Base-by-base conservation (phyloP, 2,888 invertebrate species). In the Drosophila pseudotakahashii region DNA sequence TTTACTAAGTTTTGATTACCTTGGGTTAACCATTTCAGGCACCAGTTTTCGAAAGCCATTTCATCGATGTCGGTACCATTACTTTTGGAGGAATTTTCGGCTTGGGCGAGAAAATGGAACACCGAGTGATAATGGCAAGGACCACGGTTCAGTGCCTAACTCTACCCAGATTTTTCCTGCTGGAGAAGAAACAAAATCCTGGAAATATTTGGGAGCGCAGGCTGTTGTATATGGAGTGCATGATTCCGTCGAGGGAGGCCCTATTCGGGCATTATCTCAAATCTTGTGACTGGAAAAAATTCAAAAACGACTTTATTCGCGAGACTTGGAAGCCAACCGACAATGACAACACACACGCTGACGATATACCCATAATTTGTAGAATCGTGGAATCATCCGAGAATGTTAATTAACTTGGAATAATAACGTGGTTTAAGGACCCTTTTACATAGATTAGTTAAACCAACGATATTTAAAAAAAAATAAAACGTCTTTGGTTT, bases 151-250 rank as follows among this genome's bases (percentile, higher is more conserved):
- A 94, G 76, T 96, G 96, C 77, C 92, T 96, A 84, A 90, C 95
- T 39, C 90, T 96, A 62, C 96, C 96, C 0, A 93, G 94, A 70
- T 94, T 94, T 81, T 96, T 95, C 94, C 91, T 96, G 16, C 87
- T 94, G 41, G 94, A 95, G 77, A 94, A 83, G 16, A 70, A 83
- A 6, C 91, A 91, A 76, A 92, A 92, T 72, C 90, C 90, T 0
- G 92, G 90, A 11, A 91, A 92, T 66, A 80, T 92, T 19, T 92
- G 92, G 92, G 91, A 91, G 52, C 79, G 91, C 5, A 80, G 90
- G 54, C 68, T 84, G 16, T 88, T 91, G 57, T 90, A 90, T 54
- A 59, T 92, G 13, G 78, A 91, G 19, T 77, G 87, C 7, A 89
- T 89, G 2, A 89, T 92, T 59, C 92, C 92, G 6, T 89, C 91